Evolutionary conservation across 2,113 vertebrate genomes (phyloP).

Genomic region (Oxygymnocypris stewartii): DNA sequence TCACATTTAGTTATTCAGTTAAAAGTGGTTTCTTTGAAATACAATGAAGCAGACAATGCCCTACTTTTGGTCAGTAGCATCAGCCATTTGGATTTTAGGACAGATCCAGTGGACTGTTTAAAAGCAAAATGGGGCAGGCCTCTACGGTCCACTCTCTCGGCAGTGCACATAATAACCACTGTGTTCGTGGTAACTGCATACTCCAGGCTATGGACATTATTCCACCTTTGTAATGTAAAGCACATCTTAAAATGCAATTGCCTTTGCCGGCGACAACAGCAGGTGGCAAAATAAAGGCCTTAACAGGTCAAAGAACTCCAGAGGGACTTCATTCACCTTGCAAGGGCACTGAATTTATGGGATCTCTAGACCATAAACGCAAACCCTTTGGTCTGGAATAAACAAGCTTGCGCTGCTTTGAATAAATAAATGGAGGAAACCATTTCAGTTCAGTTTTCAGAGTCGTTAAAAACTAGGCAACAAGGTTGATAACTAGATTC

Average conservation of each 20-base stretch:
- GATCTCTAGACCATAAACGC: slow-evolving; percentile 46
- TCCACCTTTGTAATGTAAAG: slow-evolving; percentile 58
- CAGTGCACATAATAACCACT: slow-evolving; percentile 1
- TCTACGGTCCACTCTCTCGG: slow-evolving; percentile 20
- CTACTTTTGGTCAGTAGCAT: slow-evolving; percentile 23
- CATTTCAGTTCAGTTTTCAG: slow-evolving; percentile 1
- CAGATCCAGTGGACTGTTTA: slow-evolving; percentile 30
- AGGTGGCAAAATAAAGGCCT: slow-evolving; percentile 49
- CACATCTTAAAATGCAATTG: slow-evolving; percentile 56
- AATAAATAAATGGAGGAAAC: slow-evolving; percentile 43
- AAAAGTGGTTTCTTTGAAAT: neutral
- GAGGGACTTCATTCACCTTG: slow-evolving; percentile 43
- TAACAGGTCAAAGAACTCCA: slow-evolving; percentile 43
- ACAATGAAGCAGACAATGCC: slow-evolving; percentile 10
- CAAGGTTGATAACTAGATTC: slow-evolving; percentile 20
- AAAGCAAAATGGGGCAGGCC: slow-evolving; percentile 42
- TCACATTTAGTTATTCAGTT: neutral
- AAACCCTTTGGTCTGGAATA: slow-evolving; percentile 40
- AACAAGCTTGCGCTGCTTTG: slow-evolving; percentile 37
- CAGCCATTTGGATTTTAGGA: slow-evolving; percentile 31
- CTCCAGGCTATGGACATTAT: slow-evolving; percentile 46
- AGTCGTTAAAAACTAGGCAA: slow-evolving; percentile 26
- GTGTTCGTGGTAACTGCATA: slow-evolving; percentile 43
- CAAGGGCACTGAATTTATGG: slow-evolving; percentile 42
- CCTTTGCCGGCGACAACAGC: slow-evolving; percentile 37